phyloP scores from a whole-genome alignment of 2,888 invertebrate genomes.

The Agrotis ipsilon region DNA sequence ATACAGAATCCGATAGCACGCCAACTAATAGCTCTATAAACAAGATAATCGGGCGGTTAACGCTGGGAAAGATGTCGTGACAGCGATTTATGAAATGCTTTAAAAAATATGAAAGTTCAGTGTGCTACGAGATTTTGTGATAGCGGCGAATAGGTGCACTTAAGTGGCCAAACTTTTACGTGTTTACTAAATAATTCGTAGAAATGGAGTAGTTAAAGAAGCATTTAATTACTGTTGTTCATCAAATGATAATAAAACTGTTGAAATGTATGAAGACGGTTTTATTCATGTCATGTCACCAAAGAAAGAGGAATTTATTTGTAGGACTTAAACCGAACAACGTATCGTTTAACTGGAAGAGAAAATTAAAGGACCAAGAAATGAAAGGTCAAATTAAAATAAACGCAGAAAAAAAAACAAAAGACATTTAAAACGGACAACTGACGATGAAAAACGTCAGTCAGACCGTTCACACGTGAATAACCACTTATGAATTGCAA shows the following conservation, averaged over 20 bases:
- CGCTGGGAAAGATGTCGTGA: constrained; percentile 78
- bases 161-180: constrained; percentile 38
- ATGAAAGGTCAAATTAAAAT: constrained; percentile 62
- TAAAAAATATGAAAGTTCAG: constrained; percentile 69
- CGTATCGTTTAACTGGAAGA: constrained; percentile 43
- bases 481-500: constrained; percentile 80
- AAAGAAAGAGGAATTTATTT: background rate
- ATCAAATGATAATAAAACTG: constrained; percentile 16
- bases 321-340: background rate
- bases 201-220: constrained; percentile 34
- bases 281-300: background rate
- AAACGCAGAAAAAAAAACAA: constrained; percentile 63
- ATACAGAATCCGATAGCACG: constrained; percentile 84
- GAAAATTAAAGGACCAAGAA: constrained; percentile 49
- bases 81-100: constrained; percentile 71
- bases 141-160: constrained; percentile 61
- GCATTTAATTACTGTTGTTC: background rate
- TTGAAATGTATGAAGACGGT: constrained; percentile 2
- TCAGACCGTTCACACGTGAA: constrained; percentile 83
- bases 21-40: constrained; percentile 89
- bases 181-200: constrained; percentile 39
- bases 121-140: constrained; percentile 53
- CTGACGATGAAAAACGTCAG: constrained; percentile 82
- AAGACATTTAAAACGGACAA: constrained; percentile 75
- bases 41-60: constrained; percentile 86